Base-by-base conservation (phyloP, 23 tunicate genomes). In the Oikopleura albicans region DNA sequence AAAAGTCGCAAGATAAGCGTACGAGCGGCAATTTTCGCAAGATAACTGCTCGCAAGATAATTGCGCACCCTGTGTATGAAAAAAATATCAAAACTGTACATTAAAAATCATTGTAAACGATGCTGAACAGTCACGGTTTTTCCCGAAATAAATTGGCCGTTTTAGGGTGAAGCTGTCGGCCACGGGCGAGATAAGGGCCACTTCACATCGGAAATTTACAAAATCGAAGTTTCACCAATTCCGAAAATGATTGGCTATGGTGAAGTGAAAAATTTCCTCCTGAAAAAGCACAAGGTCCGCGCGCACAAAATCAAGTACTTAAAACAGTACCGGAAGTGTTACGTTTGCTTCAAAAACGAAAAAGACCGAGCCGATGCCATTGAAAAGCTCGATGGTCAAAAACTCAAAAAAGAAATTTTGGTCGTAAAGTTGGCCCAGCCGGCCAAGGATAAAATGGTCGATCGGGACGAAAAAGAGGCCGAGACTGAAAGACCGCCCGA, bases 221-320 rank as follows among this genome's bases (percentile, higher is more conserved):
- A 85, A 40, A n/a, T 85, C 41, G 86, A 38, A 27, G 39, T 83
- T 0, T 2, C 34, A 2, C 79, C 79, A 29, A 71, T 71, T 31
- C 79, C 79, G 37, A 71, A 29, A 71, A 71, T 71, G 79, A 71
- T 71, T 4, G 79, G 79, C 2, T 71, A 71, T 37, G 98, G 94
- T 33, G 98, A 93, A 63, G 86, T 86, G 85, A 93, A 93, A 66
- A 95, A 91, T 85, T 76, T 95, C 36, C 35, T 95, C 87, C 39
- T 76, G 76, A 95, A 86, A 39, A 95, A 95, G 76, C 84, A 89
- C 40, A 87, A 91, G 40, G 33, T 91, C 83, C 88, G 91, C 33
- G 89, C 96, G 0, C 99, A 95, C 75, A 95, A 95, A 84, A 91
- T 95, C 38, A 87, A 91, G 29, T 86, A 85, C 38, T 59, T 91